Conservation (phyloP, 2,797 vertebrate species). For the Cottoperca gobio region DNA sequence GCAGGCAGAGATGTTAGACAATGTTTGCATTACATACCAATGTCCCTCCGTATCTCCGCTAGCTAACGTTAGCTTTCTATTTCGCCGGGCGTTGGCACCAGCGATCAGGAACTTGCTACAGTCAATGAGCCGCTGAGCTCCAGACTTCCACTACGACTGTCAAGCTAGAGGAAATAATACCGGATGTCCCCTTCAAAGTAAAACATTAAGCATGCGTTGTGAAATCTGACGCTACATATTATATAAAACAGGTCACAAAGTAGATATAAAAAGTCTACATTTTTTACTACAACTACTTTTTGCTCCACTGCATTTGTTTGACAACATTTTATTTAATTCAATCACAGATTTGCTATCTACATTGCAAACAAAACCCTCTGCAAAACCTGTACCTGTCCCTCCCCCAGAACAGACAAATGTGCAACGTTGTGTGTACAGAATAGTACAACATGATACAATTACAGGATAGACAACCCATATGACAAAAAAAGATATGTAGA, state of each 20-base stretch:
- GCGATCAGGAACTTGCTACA: slow-evolving; percentile 68
- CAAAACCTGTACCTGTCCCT: too few species aligned
- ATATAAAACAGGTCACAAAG: fast-evolving
- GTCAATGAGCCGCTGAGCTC: slow-evolving; percentile 26
- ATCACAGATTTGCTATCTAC: too few species aligned
- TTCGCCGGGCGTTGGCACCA: slow-evolving; percentile 86
- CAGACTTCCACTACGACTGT: slow-evolving; percentile 26
- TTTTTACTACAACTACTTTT: too few species aligned
- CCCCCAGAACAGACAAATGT: too few species aligned
- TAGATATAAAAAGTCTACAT: background rate
- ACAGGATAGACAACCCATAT: too few species aligned
- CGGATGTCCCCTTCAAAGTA: slow-evolving; percentile 50
- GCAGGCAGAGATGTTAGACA: background rate
- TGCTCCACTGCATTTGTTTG: too few species aligned
- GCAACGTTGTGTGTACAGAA: too few species aligned
- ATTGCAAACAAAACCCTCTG: too few species aligned
- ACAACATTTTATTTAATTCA: too few species aligned
- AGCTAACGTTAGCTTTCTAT: slow-evolving; percentile 50
- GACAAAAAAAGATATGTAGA: too few species aligned
- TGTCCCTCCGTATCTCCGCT: slow-evolving; percentile 29
- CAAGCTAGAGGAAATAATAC: background rate
- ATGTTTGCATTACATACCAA: slow-evolving; percentile 55
- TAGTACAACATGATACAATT: too few species aligned
- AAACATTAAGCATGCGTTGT: background rate
- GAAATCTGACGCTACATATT: fast-evolving